These are phyloP conservation scores for Sturnira hondurensis DNA, from an alignment of 2,113 vertebrate species.

Conservation along the genomic window DNA sequence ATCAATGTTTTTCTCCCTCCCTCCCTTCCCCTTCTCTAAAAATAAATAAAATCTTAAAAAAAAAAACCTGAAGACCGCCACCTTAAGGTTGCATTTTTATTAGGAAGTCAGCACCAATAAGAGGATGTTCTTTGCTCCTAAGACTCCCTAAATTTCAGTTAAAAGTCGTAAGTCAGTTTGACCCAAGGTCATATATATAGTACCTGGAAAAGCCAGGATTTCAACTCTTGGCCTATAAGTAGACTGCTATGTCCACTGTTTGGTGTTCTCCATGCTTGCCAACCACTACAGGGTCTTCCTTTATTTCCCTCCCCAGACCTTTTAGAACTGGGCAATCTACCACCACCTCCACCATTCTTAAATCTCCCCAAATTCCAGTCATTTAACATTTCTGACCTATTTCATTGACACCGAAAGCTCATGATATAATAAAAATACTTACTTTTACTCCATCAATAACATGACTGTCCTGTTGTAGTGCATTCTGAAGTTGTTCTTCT, in stretches of 20 bases:
- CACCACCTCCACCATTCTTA: background rate
- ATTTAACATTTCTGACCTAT: background rate
- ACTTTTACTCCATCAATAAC: constrained; percentile 91
- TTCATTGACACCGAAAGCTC: background rate
- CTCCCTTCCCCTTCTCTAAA: too few species aligned
- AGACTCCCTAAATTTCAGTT: background rate
- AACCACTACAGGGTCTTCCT: background rate
- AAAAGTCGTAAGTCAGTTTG: background rate
- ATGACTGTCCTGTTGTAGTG: constrained; percentile 88
- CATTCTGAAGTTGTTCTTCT: constrained; percentile 84
- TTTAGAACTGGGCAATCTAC: background rate
- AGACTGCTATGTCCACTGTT: background rate
- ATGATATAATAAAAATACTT: background rate
- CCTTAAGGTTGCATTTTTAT: background rate
- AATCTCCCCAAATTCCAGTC: background rate
- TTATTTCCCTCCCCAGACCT: background rate
- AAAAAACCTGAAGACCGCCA: background rate
- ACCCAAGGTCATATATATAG: background rate
- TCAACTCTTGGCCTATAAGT: background rate
- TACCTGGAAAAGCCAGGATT: background rate
- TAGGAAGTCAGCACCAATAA: background rate
- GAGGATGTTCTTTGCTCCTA: background rate
- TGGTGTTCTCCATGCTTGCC: background rate
- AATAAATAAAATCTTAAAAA: too few species aligned
- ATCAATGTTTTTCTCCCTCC: too few species aligned